Evolutionary conservation across 2,113 vertebrate genomes (phyloP).

Genomic region (Eulacestoma nigropectus): DNA sequence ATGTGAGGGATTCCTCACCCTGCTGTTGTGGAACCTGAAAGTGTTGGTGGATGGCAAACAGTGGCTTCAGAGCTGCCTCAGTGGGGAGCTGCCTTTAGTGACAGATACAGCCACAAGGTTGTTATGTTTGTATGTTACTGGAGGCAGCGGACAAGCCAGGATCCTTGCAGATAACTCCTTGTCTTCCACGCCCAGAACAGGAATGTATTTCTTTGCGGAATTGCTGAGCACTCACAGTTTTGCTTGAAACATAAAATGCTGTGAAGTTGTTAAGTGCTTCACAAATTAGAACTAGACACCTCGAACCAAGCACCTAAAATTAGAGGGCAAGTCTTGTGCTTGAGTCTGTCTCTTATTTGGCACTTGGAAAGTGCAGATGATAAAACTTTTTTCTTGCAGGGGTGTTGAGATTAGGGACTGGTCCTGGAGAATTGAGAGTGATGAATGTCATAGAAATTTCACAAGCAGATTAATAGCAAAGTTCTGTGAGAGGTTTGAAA

Average conservation of each 20-base stretch:
- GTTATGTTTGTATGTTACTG: not conserved
- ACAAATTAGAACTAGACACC: not conserved
- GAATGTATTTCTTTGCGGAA: not conserved
- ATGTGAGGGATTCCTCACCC: not conserved
- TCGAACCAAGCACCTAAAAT: not conserved
- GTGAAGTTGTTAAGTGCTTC: not conserved
- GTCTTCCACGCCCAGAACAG: not conserved
- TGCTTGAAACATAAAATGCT: not conserved
- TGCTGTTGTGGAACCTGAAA: not conserved
- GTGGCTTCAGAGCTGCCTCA: not conserved
- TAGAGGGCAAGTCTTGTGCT: not conserved
- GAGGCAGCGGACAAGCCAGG: not conserved
- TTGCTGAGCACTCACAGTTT: not conserved
- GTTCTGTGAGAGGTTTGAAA: not conserved
- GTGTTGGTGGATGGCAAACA: not conserved
- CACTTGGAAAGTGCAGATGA: not conserved
- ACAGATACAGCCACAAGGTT: rapidly evolving
- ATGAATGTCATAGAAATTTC: not conserved
- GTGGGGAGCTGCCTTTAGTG: not conserved
- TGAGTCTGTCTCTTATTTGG: not conserved
- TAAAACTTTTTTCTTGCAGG: not conserved
- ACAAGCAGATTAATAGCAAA: not conserved
- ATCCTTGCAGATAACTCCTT: not conserved
- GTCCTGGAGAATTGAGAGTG: not conserved
- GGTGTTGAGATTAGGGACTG: not conserved